phyloP scores from a whole-genome alignment of 2,113 vertebrate genomes.

The Eulemur rufifrons region DNA sequence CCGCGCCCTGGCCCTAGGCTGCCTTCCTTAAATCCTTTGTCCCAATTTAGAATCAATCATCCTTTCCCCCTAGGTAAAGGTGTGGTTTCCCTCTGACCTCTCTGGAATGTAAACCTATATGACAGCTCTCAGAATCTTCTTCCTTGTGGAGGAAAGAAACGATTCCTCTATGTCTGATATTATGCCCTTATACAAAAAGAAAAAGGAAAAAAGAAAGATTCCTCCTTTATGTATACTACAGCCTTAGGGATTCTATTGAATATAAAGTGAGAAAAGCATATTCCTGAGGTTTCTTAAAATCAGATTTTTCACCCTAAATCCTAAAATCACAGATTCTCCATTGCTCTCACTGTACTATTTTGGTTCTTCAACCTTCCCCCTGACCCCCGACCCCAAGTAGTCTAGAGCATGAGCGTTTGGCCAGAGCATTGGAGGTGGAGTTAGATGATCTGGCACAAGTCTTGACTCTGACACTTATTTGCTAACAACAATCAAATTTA shows the following conservation, averaged over 20 bases:
- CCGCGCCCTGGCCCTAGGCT: no score
- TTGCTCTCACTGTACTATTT: not conserved
- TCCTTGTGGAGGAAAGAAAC: not conserved
- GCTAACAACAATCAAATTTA: not conserved
- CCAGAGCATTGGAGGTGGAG: not conserved
- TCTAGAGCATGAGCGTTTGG: not conserved
- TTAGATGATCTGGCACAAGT: not conserved
- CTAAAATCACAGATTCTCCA: not conserved
- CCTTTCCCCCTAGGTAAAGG: not conserved
- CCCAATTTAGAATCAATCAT: constrained; percentile 35
- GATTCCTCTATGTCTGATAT: not conserved
- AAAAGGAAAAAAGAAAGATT: not conserved
- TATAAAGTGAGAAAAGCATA: not conserved
- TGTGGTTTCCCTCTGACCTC: not conserved
- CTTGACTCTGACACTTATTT: not conserved
- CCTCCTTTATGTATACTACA: not conserved
- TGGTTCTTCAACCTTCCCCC: not conserved
- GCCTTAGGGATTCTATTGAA: not conserved
- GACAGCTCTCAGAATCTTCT: not conserved
- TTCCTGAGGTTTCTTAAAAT: not conserved
- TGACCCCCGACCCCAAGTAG: not conserved
- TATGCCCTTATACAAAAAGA: no score
- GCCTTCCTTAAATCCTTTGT: constrained; percentile 22
- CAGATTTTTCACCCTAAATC: constrained; percentile 27
- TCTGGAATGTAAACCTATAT: not conserved